These are phyloP conservation scores for Pammene aurita DNA, from an alignment of 2,888 invertebrate species.

Conservation along the genomic window DNA sequence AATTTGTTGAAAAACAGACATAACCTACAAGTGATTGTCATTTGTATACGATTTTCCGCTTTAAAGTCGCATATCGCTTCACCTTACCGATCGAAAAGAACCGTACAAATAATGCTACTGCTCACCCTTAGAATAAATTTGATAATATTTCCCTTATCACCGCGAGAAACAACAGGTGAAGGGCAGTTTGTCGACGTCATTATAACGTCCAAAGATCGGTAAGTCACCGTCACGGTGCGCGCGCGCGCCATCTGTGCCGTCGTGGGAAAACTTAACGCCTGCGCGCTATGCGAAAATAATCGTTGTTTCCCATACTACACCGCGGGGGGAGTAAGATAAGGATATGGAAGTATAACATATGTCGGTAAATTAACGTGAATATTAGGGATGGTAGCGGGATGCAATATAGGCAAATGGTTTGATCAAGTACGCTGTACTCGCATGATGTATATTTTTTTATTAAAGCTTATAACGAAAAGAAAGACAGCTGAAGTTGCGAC, in stretches of 20 bases:
- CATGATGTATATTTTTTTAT: not conserved
- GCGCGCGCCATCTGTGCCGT: slow-evolving; percentile 73
- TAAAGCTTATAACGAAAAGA: no score
- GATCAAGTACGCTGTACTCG: not conserved
- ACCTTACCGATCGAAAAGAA: no score
- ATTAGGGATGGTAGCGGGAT: not conserved
- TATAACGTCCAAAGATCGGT: slow-evolving; percentile 74
- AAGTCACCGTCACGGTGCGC: slow-evolving; percentile 80
- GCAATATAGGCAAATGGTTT: not conserved
- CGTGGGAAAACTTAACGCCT: slow-evolving; percentile 82
- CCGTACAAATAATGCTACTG: not conserved
- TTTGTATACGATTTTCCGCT: no score
- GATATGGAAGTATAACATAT: slow-evolving; percentile 21
- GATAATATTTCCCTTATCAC: slow-evolving; percentile 42
- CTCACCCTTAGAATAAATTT: slow-evolving; percentile 1
- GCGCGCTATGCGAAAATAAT: slow-evolving; percentile 45
- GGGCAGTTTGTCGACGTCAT: slow-evolving; percentile 56
- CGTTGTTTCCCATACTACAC: slow-evolving; percentile 43
- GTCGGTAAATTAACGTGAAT: slow-evolving; percentile 10
- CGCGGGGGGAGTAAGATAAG: slow-evolving; percentile 28
- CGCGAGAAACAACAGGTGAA: slow-evolving; percentile 72
- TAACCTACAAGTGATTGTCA: no score
- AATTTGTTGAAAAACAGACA: no score
- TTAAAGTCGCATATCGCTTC: no score
- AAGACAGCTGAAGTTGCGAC: no score